Percentiles rank a stretch among this genome's conserved stretches.
phyloP scores from a whole-genome alignment of 2,888 invertebrate genomes.

The Papilio elwesi region DNA sequence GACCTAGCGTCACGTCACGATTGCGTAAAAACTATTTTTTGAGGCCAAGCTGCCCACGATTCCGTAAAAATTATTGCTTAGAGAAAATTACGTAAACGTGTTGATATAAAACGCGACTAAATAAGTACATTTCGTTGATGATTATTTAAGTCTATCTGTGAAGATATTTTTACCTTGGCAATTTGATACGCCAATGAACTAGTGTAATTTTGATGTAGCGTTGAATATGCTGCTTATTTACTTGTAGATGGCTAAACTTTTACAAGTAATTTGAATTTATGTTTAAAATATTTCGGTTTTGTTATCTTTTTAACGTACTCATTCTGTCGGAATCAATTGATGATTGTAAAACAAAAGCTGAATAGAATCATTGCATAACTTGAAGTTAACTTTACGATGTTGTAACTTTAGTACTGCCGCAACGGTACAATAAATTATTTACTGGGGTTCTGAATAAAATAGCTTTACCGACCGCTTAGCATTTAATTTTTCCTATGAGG shows the following conservation, averaged over 20 bases:
- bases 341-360: too few relatives aligned
- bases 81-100: too few relatives aligned
- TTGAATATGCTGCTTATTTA: background rate
- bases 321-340: too few relatives aligned
- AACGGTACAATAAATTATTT: background rate
- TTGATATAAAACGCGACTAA: background rate
- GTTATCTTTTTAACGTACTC: too few relatives aligned
- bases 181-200: background rate
- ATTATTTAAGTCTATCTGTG: background rate
- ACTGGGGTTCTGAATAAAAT: conserved; percentile 3
- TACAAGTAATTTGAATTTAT: too few relatives aligned
- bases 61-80: too few relatives aligned
- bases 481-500: conserved; percentile 12
- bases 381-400: too few relatives aligned
- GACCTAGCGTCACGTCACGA: too few relatives aligned
- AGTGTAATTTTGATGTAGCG: background rate
- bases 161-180: background rate
- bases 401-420: background rate
- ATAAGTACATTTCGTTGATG: background rate
- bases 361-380: too few relatives aligned
- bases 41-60: too few relatives aligned
- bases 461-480: background rate
- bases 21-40: too few relatives aligned
- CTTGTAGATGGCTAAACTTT: background rate
- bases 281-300: too few relatives aligned